Base-by-base conservation (phyloP, 2,888 invertebrate species). In the Euzophera pinguis region DNA sequence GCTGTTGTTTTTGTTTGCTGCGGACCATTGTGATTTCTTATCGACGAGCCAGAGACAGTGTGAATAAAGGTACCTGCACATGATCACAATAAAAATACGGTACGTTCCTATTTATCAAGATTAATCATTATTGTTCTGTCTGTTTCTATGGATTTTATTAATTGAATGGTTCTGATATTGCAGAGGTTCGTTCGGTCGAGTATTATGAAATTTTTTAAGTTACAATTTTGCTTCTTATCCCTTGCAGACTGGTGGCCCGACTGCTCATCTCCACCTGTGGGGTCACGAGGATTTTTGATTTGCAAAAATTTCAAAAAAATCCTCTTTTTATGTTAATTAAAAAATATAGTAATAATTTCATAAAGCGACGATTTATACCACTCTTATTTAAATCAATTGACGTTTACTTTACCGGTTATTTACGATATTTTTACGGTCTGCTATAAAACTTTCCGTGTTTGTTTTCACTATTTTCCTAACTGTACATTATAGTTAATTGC, bases 1-100 rank as follows among this genome's bases (percentile, higher is more conserved):
- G 56, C 66, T 69, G 68, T 81, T 78, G 78, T 81, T 82, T 82
- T 81, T 76, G 81, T 81, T 77, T 75, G 64, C 63, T 65, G 61
- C 59, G 42, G 54, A 61, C 67, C 63, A 80, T 84, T 84, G 82
- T 84, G 63, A 62, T 62, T 61, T 71, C 71, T 75, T 78, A 82
- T 82, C 81, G 78, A 67, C 69, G 65, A 60, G 58, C 63, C 63
- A 63, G 62, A 62, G 65, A 61, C 64, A 65, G 65, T 62, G 58
- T 62, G 64, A 64, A 57, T 63, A 57, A 39, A 57, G 29, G 45
- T 37, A 35, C 59, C 68, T 60, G 60, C 59, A 62, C 58, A 59
- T 53, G 43, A 58, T 54, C 56, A 65, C 60, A 51, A 51, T 51
- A 51, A 51, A 50, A 51, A 51, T 51, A 34, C 43, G 17, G n/a